A percentile compares a stretch with the other conserved stretches of the same genome.
These are phyloP conservation scores for Ardeotis arabs DNA, from an alignment of 2,113 vertebrate species.

Conservation along the genomic window DNA sequence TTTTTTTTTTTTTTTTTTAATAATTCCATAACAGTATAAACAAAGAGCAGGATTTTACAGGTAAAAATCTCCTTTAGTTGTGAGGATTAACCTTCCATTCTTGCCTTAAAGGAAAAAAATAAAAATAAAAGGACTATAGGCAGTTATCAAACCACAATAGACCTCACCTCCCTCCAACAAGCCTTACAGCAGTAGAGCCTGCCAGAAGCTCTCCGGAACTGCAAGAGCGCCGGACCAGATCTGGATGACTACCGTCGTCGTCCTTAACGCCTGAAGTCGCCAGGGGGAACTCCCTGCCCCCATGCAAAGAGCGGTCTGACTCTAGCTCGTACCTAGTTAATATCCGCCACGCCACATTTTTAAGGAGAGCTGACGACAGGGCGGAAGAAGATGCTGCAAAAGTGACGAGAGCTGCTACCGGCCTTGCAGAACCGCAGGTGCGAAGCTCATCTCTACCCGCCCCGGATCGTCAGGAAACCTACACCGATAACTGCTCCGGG, in stretches of 20 bases:
- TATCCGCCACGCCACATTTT: neutral
- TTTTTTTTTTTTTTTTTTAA: neutral
- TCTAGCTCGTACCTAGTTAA: neutral
- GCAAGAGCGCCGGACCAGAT: neutral
- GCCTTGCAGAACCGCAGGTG: neutral
- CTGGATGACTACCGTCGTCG: fast-evolving
- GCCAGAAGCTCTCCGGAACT: no score
- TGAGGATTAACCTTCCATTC: neutral
- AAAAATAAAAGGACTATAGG: neutral
- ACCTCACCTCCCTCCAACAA: neutral
- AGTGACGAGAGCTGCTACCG: neutral
- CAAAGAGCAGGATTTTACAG: neutral
- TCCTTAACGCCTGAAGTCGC: neutral
- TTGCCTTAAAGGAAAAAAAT: neutral
- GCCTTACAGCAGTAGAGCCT: neutral
- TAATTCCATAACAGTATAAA: neutral
- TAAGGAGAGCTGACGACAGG: no score
- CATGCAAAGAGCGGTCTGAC: fast-evolving
- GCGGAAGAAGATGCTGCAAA: neutral
- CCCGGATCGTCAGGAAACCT: no score
- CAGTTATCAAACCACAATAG: neutral
- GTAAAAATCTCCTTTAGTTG: neutral
- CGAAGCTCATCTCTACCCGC: neutral
- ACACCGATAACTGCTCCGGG: neutral
- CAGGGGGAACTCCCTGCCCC: neutral